phyloP scores from a whole-genome alignment of 2,113 vertebrate genomes.

The Ceratotherium simum region DNA sequence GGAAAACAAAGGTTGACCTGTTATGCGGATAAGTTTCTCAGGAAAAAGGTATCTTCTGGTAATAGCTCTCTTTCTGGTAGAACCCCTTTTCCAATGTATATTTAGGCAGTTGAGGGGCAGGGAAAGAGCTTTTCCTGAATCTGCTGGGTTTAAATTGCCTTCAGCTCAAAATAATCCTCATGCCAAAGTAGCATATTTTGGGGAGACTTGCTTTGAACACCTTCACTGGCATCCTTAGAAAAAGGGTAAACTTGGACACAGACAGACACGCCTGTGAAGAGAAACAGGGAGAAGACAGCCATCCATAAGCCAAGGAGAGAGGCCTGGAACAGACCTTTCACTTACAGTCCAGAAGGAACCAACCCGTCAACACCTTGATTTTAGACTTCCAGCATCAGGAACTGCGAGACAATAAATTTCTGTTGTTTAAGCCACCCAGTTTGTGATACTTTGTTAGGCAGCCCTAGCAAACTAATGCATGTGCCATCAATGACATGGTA shows the following conservation, averaged over 20 bases:
- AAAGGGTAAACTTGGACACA: neutral
- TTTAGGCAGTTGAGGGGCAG: too few species aligned
- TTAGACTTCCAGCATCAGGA: neutral
- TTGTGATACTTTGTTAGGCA: neutral
- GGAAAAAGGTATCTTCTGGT: too few species aligned
- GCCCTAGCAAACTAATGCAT: neutral
- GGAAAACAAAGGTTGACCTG: too few species aligned
- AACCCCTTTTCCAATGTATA: too few species aligned
- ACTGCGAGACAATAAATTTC: neutral
- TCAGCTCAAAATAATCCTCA: too few species aligned
- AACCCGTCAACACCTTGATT: neutral
- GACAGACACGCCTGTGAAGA: neutral
- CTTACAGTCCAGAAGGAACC: neutral
- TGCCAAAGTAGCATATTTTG: too few species aligned
- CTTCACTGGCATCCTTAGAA: neutral
- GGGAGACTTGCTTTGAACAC: too few species aligned
- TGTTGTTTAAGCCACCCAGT: neutral
- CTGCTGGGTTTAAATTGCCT: too few species aligned
- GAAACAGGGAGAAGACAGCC: neutral
- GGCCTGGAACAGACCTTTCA: neutral
- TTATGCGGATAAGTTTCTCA: too few species aligned
- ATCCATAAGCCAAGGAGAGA: neutral
- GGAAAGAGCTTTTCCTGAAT: too few species aligned
- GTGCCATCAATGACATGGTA: neutral
- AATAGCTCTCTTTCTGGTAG: too few species aligned